A percentile compares a stretch with the other conserved stretches of the same genome.
phyloP scores from a whole-genome alignment of 2,888 invertebrate genomes.

The Sycophila texana region DNA sequence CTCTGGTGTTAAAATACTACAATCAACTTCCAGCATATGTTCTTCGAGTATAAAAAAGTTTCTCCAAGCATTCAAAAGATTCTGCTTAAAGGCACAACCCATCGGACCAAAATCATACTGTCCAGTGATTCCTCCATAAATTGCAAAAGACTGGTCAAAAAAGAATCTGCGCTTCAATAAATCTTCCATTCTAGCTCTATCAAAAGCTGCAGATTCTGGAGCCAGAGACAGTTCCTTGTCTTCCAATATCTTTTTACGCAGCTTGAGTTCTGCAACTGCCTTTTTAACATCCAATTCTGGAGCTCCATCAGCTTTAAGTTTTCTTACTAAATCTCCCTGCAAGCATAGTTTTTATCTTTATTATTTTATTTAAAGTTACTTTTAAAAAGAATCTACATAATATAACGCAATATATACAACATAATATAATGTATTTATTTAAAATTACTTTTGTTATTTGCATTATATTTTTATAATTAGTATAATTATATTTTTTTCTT shows the following conservation, averaged over 20 bases:
- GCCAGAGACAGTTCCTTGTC: slow-evolving; percentile 93
- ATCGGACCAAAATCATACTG: slow-evolving; percentile 99
- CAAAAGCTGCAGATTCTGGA: slow-evolving; percentile 85
- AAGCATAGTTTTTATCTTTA: slow-evolving; percentile 13
- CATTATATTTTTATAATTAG: too few species aligned
- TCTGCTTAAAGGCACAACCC: slow-evolving; percentile 98
- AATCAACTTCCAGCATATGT: slow-evolving; percentile 99
- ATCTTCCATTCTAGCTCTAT: slow-evolving; percentile 97
- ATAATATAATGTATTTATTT: too few species aligned
- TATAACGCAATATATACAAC: too few species aligned
- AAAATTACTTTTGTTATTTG: too few species aligned
- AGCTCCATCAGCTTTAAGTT: slow-evolving; percentile 90
- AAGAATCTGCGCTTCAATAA: slow-evolving; percentile 97
- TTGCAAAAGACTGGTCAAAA: slow-evolving; percentile 98
- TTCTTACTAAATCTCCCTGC: slow-evolving; percentile 92
- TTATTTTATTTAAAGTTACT: too few species aligned
- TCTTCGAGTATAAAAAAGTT: slow-evolving; percentile 98
- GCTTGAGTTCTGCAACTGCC: slow-evolving; percentile 94
- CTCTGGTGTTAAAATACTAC: slow-evolving; percentile 97
- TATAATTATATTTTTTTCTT: too few species aligned
- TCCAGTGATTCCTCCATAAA: slow-evolving; percentile 96
- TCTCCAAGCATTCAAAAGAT: slow-evolving; percentile 94
- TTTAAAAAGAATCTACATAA: too few species aligned
- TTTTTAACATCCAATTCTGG: slow-evolving; percentile 94
- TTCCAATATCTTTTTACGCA: slow-evolving; percentile 92